These are phyloP conservation scores for Echinometra lucunter DNA, from an alignment of 53 echinoderm and acorn worm genomes.

Conservation along the genomic window DNA sequence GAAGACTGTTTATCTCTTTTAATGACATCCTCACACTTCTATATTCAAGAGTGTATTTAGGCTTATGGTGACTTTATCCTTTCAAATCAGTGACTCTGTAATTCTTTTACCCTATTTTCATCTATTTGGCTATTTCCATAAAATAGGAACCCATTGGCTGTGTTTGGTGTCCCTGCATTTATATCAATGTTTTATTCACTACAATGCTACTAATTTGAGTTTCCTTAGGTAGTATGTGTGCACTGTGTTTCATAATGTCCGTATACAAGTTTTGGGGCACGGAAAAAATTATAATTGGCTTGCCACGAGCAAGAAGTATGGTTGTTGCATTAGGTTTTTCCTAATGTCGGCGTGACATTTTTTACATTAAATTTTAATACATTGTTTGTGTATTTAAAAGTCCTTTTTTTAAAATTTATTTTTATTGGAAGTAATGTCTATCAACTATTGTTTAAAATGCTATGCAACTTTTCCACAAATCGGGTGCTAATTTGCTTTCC, in stretches of 20 bases:
- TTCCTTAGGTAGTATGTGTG: constrained; percentile 40
- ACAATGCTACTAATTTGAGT: constrained; percentile 40
- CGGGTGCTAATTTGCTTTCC: constrained; percentile 40
- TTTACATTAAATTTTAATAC: constrained; percentile 33
- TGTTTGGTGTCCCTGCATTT: constrained; percentile 29
- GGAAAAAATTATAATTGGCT: constrained; percentile 40
- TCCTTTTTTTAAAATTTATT: constrained; percentile 8
- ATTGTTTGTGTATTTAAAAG: constrained; percentile 34
- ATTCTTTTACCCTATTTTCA: no score
- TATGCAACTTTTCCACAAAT: constrained; percentile 40
- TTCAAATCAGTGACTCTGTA: no score
- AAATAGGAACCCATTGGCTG: constrained; percentile 40
- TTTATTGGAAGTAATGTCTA: constrained; percentile 40
- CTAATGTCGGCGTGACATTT: constrained; percentile 40
- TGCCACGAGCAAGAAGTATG: constrained; percentile 36
- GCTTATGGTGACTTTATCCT: no score
- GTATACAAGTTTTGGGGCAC: constrained; percentile 36
- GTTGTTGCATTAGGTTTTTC: constrained; percentile 33
- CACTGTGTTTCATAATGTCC: constrained; percentile 40
- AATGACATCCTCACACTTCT: no score
- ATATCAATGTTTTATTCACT: constrained; percentile 39
- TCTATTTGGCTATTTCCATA: constrained; percentile 32
- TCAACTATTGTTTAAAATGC: constrained; percentile 29
- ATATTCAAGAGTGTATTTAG: no score
- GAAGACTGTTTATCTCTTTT: no score